Evolutionary conservation across 64 coral and sea anemone genomes (phyloP).

Genomic region (Platygyra sinensis): DNA sequence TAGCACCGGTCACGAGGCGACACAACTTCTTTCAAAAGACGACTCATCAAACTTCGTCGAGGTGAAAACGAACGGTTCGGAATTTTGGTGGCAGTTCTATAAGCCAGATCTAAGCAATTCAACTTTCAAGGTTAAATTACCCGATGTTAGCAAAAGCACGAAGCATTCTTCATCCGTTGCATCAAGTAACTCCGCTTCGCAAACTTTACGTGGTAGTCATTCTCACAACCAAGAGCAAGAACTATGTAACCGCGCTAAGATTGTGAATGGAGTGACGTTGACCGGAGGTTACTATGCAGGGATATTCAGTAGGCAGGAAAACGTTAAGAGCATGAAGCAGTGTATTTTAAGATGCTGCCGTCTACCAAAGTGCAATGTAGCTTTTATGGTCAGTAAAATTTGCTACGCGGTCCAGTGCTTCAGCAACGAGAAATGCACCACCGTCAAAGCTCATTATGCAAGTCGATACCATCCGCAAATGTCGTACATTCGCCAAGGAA

Average conservation of each 20-base stretch:
- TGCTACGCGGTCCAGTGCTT: slow-evolving; percentile 41
- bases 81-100: slow-evolving; percentile 48
- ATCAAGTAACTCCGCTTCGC: not conserved
- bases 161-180: not conserved
- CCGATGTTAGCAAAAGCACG: not conserved
- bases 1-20: not conserved
- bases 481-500: slow-evolving; percentile 4
- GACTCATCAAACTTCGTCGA: not conserved
- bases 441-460: slow-evolving; percentile 38
- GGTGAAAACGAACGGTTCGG: slow-evolving; percentile 34
- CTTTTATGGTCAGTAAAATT: slow-evolving; percentile 7
- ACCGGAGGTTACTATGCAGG: slow-evolving; percentile 42
- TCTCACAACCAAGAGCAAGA: not conserved
- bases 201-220: not conserved
- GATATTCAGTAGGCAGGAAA: not conserved
- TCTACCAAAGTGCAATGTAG: slow-evolving; percentile 7
- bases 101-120: not conserved
- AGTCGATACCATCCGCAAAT: slow-evolving; percentile 57
- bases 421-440: slow-evolving; percentile 40
- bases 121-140: not conserved
- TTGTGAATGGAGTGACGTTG: not conserved
- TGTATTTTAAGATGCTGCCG: slow-evolving; percentile 15
- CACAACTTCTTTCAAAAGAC: not conserved
- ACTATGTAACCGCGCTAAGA: not conserved
- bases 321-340: not conserved